Conservation (phyloP, 2,113 vertebrate species). For the Lutjanus erythropterus region DNA sequence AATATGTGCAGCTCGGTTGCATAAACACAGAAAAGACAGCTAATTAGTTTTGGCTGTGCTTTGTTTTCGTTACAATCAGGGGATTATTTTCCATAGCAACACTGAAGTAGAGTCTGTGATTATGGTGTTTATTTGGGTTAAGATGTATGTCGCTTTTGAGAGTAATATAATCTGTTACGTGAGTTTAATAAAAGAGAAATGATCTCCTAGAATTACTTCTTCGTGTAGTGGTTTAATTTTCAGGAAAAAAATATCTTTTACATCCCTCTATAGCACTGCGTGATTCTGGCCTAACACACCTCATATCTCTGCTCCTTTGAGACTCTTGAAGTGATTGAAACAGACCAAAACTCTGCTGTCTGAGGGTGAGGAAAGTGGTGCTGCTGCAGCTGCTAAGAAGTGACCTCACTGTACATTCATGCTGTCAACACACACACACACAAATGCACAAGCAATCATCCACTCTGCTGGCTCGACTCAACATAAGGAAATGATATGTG, state of each 20-base stretch:
- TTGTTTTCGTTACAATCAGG: constrained; percentile 63
- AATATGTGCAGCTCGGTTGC: constrained; percentile 1
- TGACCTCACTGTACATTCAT: constrained; percentile 60
- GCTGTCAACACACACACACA: constrained; percentile 3
- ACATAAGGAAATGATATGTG: constrained; percentile 55
- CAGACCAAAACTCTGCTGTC: constrained; percentile 13
- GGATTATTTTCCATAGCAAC: constrained; percentile 56
- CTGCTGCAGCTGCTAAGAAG: constrained; percentile 57
- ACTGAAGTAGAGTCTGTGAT: constrained; percentile 14
- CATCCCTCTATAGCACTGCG: background rate
- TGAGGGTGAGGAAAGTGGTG: constrained; percentile 19
- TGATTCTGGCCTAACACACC: background rate
- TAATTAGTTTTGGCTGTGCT: constrained; percentile 55
- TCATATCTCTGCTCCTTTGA: constrained; percentile 29
- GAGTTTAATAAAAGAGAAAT: background rate
- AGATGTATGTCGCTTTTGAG: constrained; percentile 20
- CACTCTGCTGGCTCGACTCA: constrained; percentile 5
- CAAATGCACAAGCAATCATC: constrained; percentile 9
- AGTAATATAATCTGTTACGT: constrained; percentile 2
- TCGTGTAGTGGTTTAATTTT: background rate
- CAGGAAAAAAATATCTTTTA: background rate
- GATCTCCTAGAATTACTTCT: constrained; percentile 8
- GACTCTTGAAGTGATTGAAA: constrained; percentile 13
- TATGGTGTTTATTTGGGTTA: constrained; percentile 34
- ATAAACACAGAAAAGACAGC: constrained; percentile 41